These are phyloP conservation scores for Stigmatopora nigra DNA, from an alignment of 2,113 vertebrate species.

Conservation along the genomic window DNA sequence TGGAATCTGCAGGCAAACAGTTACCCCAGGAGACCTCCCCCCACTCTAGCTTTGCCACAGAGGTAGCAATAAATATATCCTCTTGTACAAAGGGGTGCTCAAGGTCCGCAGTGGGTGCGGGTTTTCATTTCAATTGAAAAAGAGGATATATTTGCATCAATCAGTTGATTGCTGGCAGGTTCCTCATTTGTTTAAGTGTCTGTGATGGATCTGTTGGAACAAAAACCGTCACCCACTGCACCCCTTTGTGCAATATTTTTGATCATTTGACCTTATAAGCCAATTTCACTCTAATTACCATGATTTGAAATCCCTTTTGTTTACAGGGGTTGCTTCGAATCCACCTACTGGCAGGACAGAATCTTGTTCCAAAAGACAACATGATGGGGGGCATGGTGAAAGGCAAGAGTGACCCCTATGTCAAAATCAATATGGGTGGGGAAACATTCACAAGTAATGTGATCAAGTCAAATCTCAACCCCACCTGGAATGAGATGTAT, in stretches of 20 bases:
- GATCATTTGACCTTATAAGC: too few species aligned
- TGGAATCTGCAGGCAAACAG: constrained; percentile 46
- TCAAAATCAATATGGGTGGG: constrained; percentile 75
- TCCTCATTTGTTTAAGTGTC: too few species aligned
- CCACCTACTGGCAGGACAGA: constrained; percentile 80
- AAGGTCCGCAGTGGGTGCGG: too few species aligned
- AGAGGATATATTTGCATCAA: too few species aligned
- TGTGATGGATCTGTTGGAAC: too few species aligned
- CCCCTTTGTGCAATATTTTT: too few species aligned
- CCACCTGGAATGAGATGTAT: constrained; percentile 86
- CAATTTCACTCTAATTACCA: neutral
- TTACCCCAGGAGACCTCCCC: constrained; percentile 67
- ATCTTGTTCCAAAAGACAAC: constrained; percentile 86
- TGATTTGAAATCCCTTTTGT: neutral
- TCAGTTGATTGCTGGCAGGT: too few species aligned
- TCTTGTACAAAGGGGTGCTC: too few species aligned
- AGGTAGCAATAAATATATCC: constrained; percentile 56
- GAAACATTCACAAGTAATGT: constrained; percentile 77
- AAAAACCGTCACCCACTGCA: too few species aligned
- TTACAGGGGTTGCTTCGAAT: constrained; percentile 80
- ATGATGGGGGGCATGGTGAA: constrained; percentile 79
- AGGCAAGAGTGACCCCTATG: constrained; percentile 88
- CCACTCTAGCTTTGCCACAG: constrained; percentile 75
- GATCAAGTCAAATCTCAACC: constrained; percentile 79
- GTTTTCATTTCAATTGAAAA: too few species aligned